Percentiles rank a stretch among this genome's conserved stretches.
Conservation (phyloP, 2,888 invertebrate genomes). For the Cosmia trapezina region DNA sequence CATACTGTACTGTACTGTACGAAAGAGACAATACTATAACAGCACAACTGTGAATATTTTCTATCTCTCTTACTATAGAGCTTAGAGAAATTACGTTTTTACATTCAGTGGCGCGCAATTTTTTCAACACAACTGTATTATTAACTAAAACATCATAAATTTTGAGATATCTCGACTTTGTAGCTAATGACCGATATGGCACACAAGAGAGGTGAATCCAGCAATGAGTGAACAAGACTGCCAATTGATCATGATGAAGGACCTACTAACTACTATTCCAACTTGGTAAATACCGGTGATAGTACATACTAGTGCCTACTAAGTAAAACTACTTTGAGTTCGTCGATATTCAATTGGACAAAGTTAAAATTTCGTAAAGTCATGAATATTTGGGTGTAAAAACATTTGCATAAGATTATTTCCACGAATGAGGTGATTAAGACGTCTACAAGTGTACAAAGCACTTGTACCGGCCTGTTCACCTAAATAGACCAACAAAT, state of each 20-base stretch:
- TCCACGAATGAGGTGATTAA: slow-evolving; percentile 37
- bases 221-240: too few relatives aligned
- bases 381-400: background rate
- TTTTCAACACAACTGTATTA: too few relatives aligned
- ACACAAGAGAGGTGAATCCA: too few relatives aligned
- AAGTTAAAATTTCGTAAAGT: background rate
- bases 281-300: background rate
- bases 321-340: background rate
- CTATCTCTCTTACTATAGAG: too few relatives aligned
- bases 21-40: too few relatives aligned
- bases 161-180: too few relatives aligned
- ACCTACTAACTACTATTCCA: background rate
- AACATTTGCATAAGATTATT: slow-evolving; percentile 27
- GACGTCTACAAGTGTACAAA: slow-evolving; percentile 25
- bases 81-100: too few relatives aligned
- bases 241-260: background rate
- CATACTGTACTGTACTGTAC: background rate
- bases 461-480: slow-evolving; percentile 22
- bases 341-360: background rate
- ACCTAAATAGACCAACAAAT: slow-evolving; percentile 14
- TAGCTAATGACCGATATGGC: too few relatives aligned
- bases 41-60: too few relatives aligned
- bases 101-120: too few relatives aligned
- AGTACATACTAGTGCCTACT: background rate
- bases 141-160: too few relatives aligned